Evolutionary conservation across 2,888 invertebrate genomes (phyloP).

Genomic region (Parnassius apollo): DNA sequence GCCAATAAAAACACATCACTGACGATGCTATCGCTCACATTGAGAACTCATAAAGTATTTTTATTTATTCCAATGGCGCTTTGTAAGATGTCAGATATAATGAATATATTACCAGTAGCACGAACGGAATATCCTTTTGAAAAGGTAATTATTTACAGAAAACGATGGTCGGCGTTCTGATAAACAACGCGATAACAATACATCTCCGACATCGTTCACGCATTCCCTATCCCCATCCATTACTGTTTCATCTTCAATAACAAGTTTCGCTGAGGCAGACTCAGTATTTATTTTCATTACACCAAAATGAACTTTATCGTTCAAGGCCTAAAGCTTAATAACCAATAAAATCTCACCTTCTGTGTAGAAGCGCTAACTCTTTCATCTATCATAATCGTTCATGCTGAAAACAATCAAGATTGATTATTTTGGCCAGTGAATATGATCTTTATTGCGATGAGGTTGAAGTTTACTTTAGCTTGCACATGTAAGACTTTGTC

Average conservation of each 20-base stretch:
- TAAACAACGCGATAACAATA: conserved; percentile 79
- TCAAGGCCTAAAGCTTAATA: conserved; percentile 48
- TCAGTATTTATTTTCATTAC: conserved; percentile 38
- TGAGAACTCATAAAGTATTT: conserved; percentile 64
- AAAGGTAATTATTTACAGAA: conserved; percentile 78
- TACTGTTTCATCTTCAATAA: conserved; percentile 80
- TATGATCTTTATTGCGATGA: conserved; percentile 38
- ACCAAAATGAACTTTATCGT: conserved; percentile 51
- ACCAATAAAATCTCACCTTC: conserved; percentile 45
- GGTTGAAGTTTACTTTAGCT: conserved; percentile 43
- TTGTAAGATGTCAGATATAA: conserved; percentile 76
- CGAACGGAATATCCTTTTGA: conserved; percentile 67
- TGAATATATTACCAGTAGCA: conserved; percentile 79
- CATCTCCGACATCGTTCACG: conserved; percentile 78
- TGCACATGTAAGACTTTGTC: conserved; percentile 48
- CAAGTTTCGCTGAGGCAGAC: conserved; percentile 65
- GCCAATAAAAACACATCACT: conserved; percentile 42
- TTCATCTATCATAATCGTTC: conserved; percentile 82
- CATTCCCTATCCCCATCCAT: conserved; percentile 79
- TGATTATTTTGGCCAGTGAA: conserved; percentile 55
- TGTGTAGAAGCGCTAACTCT: conserved; percentile 79
- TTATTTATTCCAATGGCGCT: conserved; percentile 71
- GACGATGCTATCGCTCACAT: conserved; percentile 51
- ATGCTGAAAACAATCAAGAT: conserved; percentile 82
- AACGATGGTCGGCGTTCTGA: conserved; percentile 75